Percentiles rank a stretch among this genome's conserved stretches.
These are phyloP conservation scores for Drosophila ficusphila DNA, from an alignment of 1,140 invertebrate species.

Conservation along the genomic window DNA sequence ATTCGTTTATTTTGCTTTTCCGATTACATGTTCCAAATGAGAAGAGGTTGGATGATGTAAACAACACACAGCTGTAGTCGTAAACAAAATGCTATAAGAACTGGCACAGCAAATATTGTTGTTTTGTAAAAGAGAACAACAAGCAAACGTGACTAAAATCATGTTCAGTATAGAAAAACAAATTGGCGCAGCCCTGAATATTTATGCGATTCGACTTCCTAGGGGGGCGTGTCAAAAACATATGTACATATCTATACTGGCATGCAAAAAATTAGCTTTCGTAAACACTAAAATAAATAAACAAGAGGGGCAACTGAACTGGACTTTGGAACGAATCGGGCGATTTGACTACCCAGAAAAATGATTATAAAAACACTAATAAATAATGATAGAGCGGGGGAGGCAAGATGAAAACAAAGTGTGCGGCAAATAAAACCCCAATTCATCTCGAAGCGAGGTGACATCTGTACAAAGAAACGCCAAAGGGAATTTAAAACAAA, in stretches of 20 bases:
- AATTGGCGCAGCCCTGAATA: conserved; percentile 2
- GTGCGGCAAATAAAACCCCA: conserved; percentile 29
- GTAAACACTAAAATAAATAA: conserved; percentile 12
- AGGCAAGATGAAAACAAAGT: conserved; percentile 1
- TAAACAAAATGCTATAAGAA: background rate
- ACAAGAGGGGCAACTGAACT: conserved; percentile 9
- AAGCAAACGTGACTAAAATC: conserved; percentile 58
- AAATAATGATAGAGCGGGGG: conserved; percentile 2
- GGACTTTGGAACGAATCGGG: conserved; percentile 56
- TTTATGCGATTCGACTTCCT: conserved; percentile 2
- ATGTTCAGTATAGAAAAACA: conserved; percentile 36
- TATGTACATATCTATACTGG: background rate
- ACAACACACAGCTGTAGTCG: conserved; percentile 26
- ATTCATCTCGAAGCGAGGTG: background rate
- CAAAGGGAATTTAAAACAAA: background rate
- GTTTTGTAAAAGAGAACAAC: conserved; percentile 27
- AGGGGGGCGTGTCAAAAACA: conserved; percentile 35
- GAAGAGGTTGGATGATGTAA: conserved; percentile 29
- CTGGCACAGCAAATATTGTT: conserved; percentile 35
- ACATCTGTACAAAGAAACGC: conserved; percentile 13
- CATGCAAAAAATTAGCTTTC: conserved; percentile 32
- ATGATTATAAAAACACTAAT: conserved; percentile 45
- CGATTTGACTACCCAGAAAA: conserved; percentile 27
- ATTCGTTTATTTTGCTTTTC: conserved; percentile 8
- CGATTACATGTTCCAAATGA: conserved; percentile 21